Percentiles rank a stretch among this genome's conserved stretches.
Conservation (phyloP, 2,113 vertebrate genomes). For the Pteropus alecto region DNA sequence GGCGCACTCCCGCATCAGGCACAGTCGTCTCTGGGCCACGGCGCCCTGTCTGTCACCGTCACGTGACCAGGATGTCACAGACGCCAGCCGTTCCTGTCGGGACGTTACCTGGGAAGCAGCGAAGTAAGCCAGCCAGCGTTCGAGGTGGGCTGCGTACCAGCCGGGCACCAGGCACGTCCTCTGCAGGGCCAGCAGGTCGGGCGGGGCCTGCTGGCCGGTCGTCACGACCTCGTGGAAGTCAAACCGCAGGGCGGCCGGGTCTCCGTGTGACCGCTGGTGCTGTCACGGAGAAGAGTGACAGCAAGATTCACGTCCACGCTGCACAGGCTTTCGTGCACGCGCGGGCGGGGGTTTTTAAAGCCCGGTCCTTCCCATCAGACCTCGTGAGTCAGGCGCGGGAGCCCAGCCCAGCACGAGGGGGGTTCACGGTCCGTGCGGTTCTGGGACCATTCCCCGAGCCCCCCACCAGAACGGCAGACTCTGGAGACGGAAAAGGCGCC, state of each 20-base stretch:
- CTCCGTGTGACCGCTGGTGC: conserved; percentile 97
- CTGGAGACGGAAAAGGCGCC: no score
- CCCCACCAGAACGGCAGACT: no score
- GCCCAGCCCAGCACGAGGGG: no score
- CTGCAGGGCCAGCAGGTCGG: conserved; percentile 90
- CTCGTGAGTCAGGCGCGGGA: no score
- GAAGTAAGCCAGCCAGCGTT: conserved; percentile 93
- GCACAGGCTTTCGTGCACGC: rapidly evolving
- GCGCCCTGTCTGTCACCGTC: neutral
- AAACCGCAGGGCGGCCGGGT: conserved; percentile 90
- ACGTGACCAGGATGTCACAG: rapidly evolving
- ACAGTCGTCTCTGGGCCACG: no score
- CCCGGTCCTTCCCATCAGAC: no score
- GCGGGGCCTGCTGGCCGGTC: conserved; percentile 81
- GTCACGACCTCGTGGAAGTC: conserved; percentile 96
- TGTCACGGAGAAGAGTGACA: no score
- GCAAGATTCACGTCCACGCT: no score
- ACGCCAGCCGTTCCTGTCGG: neutral
- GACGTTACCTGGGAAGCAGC: conserved; percentile 90
- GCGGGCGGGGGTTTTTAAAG: no score
- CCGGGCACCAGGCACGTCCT: conserved; percentile 92
- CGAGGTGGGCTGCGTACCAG: conserved; percentile 92
- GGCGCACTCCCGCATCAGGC: no score
- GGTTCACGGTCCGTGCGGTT: no score
- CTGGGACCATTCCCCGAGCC: no score